Evolutionary conservation across 2,888 invertebrate species (phyloP), one percentile per base, ranked within the genome.

Genomic region (Tanytarsus gracilentus): DNA sequence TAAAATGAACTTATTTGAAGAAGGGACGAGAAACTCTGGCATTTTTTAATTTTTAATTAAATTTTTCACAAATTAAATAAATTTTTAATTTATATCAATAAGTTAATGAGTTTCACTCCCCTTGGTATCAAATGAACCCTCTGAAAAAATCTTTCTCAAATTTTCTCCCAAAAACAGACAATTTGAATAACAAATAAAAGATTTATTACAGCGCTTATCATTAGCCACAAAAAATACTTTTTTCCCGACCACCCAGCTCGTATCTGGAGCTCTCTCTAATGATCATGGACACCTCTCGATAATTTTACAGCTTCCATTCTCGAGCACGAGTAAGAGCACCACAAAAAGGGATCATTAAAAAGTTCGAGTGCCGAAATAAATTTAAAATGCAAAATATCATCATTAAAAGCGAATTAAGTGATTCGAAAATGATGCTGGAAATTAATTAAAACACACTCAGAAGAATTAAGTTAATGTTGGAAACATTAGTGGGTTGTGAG

Each of bases 361-460:
- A 30, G 9, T 30, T 6, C 30, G 44, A 44, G 44, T 33, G 55
- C 53, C 21, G 11, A n/a, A 40, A n/a, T n/a, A 58, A 58, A 58
- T 29, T 58, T n/a, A n/a, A n/a, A 58, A 58, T 58, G 58, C 58
- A 58, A 58, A 58, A 44, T 48, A 58, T 58, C 44, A 29, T 58
- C 58, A 58, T 58, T 48, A 58, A 58, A 58, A 26, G 21, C 11
- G 21, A 29, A 58, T 58, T 58, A 58, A 58, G 58, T 23, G 33
- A 55, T 55, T 27, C 55, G 27, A 33, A 26, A 27, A 39, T 26
- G 29, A 18, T 14, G 53, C 23, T 36, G 3, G 21, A 44, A 40
- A 18, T 18, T 44, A 18, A 44, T 18, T 44, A 18, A 44, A 44
- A 44, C 11, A 44, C 16, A 44, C n/a, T n/a, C n/a, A 39, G 21